A percentile compares a stretch with the other conserved stretches of the same genome.
Evolutionary conservation across 53 echinoderm and acorn worm genomes (phyloP).

Genomic region (Henricia sp.): DNA sequence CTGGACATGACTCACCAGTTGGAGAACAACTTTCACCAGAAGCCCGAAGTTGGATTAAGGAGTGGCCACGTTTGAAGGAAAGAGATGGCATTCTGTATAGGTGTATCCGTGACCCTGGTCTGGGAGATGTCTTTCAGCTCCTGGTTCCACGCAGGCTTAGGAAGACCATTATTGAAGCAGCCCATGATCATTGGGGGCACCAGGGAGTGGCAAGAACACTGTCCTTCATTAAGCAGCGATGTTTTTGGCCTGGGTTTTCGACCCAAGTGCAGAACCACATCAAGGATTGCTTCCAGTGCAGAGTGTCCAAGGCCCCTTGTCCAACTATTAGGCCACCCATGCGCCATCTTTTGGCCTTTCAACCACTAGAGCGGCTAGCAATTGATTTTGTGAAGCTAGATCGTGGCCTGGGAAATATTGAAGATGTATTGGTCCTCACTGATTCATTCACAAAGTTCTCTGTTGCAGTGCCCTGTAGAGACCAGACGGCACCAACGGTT

Average conservation of each 20-base stretch:
- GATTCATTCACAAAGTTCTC: no score
- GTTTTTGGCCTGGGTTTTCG: constrained; percentile 70
- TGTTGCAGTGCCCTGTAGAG: no score
- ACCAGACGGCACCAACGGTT: constrained; percentile 6
- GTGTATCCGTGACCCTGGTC: constrained; percentile 1
- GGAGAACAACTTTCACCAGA: not conserved
- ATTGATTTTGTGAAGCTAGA: constrained; percentile 66
- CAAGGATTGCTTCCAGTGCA: constrained; percentile 48
- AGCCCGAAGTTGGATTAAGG: constrained; percentile 8
- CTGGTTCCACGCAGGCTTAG: constrained; percentile 55
- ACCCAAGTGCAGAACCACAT: constrained; percentile 49
- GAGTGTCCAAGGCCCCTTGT: constrained; percentile 55
- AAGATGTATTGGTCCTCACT: constrained; percentile 8
- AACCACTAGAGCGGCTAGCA: constrained; percentile 71
- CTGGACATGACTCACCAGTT: not conserved
- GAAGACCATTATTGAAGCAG: constrained; percentile 29
- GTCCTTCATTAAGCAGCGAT: constrained; percentile 37
- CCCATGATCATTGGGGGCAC: constrained; percentile 68
- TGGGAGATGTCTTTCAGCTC: constrained; percentile 36
- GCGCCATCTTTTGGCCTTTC: constrained; percentile 57
- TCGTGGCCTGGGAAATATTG: no score
- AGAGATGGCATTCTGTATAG: constrained; percentile 14
- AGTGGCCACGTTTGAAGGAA: not conserved
- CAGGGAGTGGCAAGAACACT: constrained; percentile 54
- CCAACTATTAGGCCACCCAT: constrained; percentile 23